A percentile compares a stretch with the other conserved stretches of the same genome.
Conservation (phyloP, 2,113 vertebrate genomes). For the Ciconia stormi region DNA sequence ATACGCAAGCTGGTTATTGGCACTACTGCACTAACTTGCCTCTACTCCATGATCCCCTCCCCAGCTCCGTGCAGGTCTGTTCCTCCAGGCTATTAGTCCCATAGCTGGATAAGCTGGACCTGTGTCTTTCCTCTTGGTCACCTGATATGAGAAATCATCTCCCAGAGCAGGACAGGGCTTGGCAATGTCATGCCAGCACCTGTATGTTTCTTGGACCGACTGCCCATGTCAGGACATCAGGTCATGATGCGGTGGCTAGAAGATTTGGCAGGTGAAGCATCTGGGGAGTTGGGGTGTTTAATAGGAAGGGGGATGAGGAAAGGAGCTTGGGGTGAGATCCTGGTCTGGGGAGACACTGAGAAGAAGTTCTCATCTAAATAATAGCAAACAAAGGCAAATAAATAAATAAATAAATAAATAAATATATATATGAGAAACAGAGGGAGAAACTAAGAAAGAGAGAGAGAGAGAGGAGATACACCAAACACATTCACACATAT, state of each 20-base stretch:
- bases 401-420: no score
- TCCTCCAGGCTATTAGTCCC: background rate
- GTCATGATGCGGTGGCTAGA: background rate
- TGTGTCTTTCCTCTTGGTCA: background rate
- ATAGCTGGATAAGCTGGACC: background rate
- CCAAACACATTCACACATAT: background rate
- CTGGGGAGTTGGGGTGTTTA: background rate
- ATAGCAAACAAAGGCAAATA: background rate
- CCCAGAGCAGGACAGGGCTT: background rate
- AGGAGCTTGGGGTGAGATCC: background rate
- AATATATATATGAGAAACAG: background rate
- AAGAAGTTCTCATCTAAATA: background rate
- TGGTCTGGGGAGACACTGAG: background rate
- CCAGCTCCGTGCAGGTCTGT: background rate
- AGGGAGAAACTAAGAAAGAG: background rate
- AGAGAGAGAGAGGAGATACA: background rate
- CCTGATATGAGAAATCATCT: background rate
- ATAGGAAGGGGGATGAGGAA: background rate
- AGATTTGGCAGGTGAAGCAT: background rate
- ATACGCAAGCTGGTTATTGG: background rate
- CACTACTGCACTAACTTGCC: background rate
- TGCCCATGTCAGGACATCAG: background rate
- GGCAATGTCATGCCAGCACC: background rate
- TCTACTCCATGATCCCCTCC: background rate
- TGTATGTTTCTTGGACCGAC: background rate